Percentiles rank a stretch among this genome's conserved stretches.
Conservation (phyloP, 2,888 invertebrate species). For the Ligdia adustata region DNA sequence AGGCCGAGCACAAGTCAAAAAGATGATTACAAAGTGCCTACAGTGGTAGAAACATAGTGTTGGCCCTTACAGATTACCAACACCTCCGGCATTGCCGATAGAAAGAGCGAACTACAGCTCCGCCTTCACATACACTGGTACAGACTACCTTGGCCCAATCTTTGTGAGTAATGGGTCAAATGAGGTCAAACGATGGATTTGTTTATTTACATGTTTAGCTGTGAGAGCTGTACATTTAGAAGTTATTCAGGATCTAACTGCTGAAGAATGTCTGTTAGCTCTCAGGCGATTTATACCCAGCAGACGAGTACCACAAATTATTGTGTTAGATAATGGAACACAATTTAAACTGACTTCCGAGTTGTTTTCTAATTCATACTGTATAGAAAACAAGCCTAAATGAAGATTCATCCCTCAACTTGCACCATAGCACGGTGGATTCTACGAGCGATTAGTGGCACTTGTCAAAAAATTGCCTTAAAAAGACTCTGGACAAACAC, state of each 20-base stretch:
- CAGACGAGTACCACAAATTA: slow-evolving; percentile 19
- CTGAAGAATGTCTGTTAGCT: not conserved
- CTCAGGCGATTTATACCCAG: slow-evolving; percentile 3
- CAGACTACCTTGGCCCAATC: not conserved
- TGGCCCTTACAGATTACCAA: not conserved
- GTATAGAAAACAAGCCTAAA: slow-evolving; percentile 10
- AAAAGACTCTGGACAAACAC: not conserved
- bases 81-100: not conserved
- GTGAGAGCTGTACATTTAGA: slow-evolving; percentile 28
- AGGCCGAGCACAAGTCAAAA: not conserved
- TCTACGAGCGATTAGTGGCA: slow-evolving; percentile 30
- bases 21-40: not conserved
- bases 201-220: slow-evolving; percentile 28
- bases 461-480: slow-evolving; percentile 3
- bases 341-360: slow-evolving; percentile 23
- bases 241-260: not conserved
- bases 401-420: slow-evolving; percentile 33
- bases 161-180: not conserved
- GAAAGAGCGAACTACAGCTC: not conserved
- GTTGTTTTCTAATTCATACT: slow-evolving; percentile 12
- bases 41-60: not conserved
- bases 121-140: not conserved
- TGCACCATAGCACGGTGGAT: slow-evolving; percentile 35
- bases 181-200: slow-evolving; percentile 26
- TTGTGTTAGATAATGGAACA: slow-evolving; percentile 28